Base-by-base conservation (phyloP, 2,113 vertebrate genomes). In the Strix aluco region DNA sequence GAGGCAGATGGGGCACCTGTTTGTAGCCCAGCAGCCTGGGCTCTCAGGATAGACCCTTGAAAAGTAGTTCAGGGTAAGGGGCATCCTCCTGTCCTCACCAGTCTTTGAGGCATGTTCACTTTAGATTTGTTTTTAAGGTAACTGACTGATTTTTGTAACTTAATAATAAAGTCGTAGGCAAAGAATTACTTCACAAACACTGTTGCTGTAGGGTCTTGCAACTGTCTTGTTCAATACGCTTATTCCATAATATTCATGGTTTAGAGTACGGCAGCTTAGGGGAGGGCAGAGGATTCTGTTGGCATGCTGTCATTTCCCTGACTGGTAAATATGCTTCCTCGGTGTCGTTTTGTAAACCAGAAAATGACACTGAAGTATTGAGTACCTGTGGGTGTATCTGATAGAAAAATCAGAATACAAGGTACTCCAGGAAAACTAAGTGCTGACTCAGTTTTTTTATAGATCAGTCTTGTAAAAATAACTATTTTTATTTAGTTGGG, bases 331-430 rank as follows among this genome's bases (percentile, higher is more conserved):
- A 13, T 8, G 8, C 42, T 84, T 67, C 13, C 29, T 78, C 0
- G 0, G 5, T 58, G 34, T 72, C 0, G 0, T 36, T 74, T 67
- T 52, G 61, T 77, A 57, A 81, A 38, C 21, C 6, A 8, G 63
- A 73, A 88, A 91, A 67, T 44, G 2, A 30, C 29, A 18, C 27
- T 54, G 25, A 65, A 34, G 13, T 88, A n/a, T 5, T 42, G 54
- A 77, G 21, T 81, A 30, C 17, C 38, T 21, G 5, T 46, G 58
- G 12, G 9, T 51, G 18, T 80, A 70, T 70, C 59, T 29, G 42
- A n/a, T 27, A 66, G 65, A 57, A 88, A 77, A 91, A 65, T 61
- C 32, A 51, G 44, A 78, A 54, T 26, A 70, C 32, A 59, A 21
- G 9, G 20, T 55, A 38, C 16, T 78, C 15, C 4, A 51, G n/a